Conservation (phyloP, 2,797 vertebrate genomes). For the Sebastes matsubarae region DNA sequence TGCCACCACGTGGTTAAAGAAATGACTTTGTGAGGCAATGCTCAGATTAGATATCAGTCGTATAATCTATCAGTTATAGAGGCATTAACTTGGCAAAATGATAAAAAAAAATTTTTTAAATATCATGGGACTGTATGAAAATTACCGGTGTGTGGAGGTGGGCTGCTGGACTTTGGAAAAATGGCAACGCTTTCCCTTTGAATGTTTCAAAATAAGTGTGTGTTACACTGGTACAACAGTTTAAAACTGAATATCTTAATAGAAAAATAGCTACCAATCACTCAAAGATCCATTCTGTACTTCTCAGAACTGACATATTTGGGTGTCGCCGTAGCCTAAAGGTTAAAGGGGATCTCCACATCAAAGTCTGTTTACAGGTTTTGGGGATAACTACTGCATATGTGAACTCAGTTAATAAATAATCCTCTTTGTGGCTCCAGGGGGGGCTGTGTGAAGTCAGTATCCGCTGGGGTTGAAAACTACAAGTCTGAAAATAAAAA, state of each 20-base stretch:
- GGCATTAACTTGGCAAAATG: background rate
- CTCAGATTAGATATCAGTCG: background rate
- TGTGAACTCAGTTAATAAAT: no score
- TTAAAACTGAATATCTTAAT: background rate
- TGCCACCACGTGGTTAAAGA: constrained; percentile 59
- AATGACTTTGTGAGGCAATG: background rate
- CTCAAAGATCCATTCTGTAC: background rate
- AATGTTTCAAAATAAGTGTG: background rate
- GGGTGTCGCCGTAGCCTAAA: background rate
- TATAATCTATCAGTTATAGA: background rate
- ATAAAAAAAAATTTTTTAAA: background rate
- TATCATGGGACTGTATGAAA: background rate
- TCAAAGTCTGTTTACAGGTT: background rate
- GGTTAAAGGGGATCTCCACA: background rate
- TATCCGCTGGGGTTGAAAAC: background rate
- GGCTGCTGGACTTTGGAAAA: background rate
- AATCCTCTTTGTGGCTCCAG: background rate
- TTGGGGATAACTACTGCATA: no score
- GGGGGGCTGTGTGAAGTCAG: background rate
- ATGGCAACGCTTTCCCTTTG: background rate
- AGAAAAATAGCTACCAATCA: background rate
- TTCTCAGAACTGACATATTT: background rate
- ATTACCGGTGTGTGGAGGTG: background rate
- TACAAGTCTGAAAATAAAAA: background rate
- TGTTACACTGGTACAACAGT: background rate